These are phyloP conservation scores for Thaumatotibia leucotreta DNA, from an alignment of 1,140 invertebrate species.

Conservation along the genomic window DNA sequence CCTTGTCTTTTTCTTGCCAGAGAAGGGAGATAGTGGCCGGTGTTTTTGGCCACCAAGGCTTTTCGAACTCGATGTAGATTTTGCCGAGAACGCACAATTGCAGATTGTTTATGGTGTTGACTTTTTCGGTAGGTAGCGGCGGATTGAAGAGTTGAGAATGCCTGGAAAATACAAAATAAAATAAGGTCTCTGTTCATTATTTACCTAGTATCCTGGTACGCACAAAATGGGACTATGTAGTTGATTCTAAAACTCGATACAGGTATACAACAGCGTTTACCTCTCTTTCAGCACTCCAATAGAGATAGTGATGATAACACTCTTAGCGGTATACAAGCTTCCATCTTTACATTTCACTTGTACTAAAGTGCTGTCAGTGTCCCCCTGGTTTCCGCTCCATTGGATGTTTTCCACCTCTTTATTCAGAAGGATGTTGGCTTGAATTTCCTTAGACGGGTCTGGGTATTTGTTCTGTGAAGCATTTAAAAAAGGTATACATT, in stretches of 20 bases:
- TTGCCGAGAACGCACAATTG: conserved; percentile 86
- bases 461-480: conserved; percentile 68
- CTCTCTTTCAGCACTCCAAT: conserved; percentile 83
- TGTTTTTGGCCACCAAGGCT: conserved; percentile 79
- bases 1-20: conserved; percentile 78
- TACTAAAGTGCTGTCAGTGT: conserved; percentile 46
- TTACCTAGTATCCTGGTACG: too few species aligned
- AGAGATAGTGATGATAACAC: conserved; percentile 83
- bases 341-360: conserved; percentile 79
- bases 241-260: too few species aligned
- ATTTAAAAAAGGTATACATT: too few species aligned
- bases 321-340: conserved; percentile 77
- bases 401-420: conserved; percentile 67
- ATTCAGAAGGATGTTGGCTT: conserved; percentile 57
- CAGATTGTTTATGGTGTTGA: conserved; percentile 80
- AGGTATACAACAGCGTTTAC: conserved; percentile 28
- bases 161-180: conserved; percentile 49
- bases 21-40: conserved; percentile 72
- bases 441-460: conserved; percentile 53
- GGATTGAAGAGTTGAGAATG: conserved; percentile 79
- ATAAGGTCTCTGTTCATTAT: too few species aligned
- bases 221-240: too few species aligned
- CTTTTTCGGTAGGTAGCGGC: conserved; percentile 78
- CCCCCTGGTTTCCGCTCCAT: conserved; percentile 47
- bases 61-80: conserved; percentile 83